Evolutionary conservation across 2,888 invertebrate genomes (phyloP), one percentile per base, ranked within the genome.

Genomic region (Caenorhabditis sp.): DNA sequence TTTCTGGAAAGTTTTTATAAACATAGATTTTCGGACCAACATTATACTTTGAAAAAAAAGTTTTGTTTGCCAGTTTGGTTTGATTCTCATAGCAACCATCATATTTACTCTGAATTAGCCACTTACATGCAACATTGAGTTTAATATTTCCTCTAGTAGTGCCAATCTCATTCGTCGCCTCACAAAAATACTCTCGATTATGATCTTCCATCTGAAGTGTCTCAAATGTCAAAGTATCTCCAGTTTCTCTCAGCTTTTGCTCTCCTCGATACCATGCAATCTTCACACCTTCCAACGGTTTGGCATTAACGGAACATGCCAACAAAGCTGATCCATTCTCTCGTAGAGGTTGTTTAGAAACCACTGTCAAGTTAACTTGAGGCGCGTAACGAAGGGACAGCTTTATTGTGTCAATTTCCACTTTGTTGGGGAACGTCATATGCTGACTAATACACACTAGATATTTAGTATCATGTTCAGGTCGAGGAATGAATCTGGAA

Each of bases 161-260:
- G 25, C 85, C 85, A 36, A 85, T 82, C n/a, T 73, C 67, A 60
- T 85, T 85, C 1, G 80, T 75, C 0, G 84, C 84, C 50, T 81
- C 76, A 60, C 85, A 85, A 56, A 69, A 66, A 27, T 80, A 77
- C 49, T 82, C 81, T 5, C 73, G 68, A 50, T 75, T 77, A 63
- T 85, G 84, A 63, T 85, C 85, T 57, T 84, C 83, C 85, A 84
- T 84, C 59, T 78, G 76, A 26, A 85, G 70, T 1, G 77, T 76
- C 63, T 81, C 80, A 52, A 85, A 77, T 8, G 81, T 81, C n/a
- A 83, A 63, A 1, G 83, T 84, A 81, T 83, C 83, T 54, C 81
- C 74, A 53, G 71, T 67, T 53, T 81, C 75, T 38, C 67, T 59
- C 63, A 77, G 54, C 20, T 71, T 67, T 59, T 81, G 72, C 20